Base-by-base conservation (phyloP, 2,888 invertebrate species). In the Melanchra persicariae region DNA sequence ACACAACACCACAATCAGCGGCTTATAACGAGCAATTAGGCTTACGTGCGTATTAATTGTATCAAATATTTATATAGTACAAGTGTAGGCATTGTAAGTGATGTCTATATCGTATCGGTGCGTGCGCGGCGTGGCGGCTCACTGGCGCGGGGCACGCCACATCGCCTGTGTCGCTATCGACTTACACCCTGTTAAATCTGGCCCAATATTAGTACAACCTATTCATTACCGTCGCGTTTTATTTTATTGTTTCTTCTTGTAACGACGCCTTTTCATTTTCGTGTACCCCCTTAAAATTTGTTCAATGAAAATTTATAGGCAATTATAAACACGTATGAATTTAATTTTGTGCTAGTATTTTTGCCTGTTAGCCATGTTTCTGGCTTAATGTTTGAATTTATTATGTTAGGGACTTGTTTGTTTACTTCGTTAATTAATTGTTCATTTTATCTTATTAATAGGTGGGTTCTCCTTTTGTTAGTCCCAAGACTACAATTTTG, bases 141-240 rank as follows among this genome's bases (percentile, higher is more conserved):
- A 92, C 84, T 86, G 89, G 85, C 83, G 62, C 66, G 55, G 45
- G 74, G 76, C 95, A 95, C 95, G 95, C 95, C 87, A 95, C 87
- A 85, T 95, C 85, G 94, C 95, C 94, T 95, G 95, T 88, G 88
- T 82, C 90, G 82, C 92, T 95, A 95, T 95, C 95, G 91, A 92
- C 93, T 95, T 95, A 95, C 95, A 95, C 93, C 92, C 92, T 93
- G 94, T 94, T 93, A 91, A 94, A 94, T 93, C 92, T 93, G 92
- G 89, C 93, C 91, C 92, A 93, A 94, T 95, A 94, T 95, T 95
- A 94, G 93, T 95, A 92, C 92, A 93, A 89, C 92, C 92, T 93
- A 93, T 93, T 94, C 93, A 94, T 94, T 94, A 93, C 90, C 88
- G 88, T 90, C 89, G 85, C 89, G 90, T 88, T 93, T 92, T 91